A percentile compares a stretch with the other conserved stretches of the same genome.
Evolutionary conservation across 1,140 invertebrate genomes (phyloP).

Genomic region (Phocides pigmalion): DNA sequence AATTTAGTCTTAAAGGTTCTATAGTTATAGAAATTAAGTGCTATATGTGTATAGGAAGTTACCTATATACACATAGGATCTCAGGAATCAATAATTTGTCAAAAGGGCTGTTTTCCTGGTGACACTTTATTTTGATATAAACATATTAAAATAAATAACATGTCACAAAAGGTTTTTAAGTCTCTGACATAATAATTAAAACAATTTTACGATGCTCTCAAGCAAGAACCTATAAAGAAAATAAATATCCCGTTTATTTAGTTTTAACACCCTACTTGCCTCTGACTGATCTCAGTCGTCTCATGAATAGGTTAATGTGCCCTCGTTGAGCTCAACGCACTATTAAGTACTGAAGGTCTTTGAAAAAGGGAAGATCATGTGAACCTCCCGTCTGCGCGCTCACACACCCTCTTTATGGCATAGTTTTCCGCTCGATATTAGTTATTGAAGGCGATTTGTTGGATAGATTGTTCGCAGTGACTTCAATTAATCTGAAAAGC

Average conservation of each 20-base stretch:
- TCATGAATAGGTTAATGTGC: slow-evolving; percentile 28
- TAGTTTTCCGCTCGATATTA: background rate
- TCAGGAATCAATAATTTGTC: too few species aligned
- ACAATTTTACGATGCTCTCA: background rate
- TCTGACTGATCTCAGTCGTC: slow-evolving; percentile 12
- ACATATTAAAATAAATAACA: too few species aligned
- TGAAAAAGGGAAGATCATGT: slow-evolving; percentile 16
- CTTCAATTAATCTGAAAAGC: too few species aligned
- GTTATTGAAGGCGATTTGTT: background rate
- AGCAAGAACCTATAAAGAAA: background rate
- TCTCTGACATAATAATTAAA: too few species aligned
- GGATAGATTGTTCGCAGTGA: too few species aligned
- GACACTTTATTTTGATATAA: too few species aligned
- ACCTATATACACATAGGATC: too few species aligned
- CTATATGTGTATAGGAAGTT: too few species aligned
- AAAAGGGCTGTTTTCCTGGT: too few species aligned
- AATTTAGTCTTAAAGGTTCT: too few species aligned
- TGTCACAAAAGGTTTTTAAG: too few species aligned
- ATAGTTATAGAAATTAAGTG: too few species aligned
- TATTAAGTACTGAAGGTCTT: slow-evolving; percentile 24
- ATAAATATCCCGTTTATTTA: background rate
- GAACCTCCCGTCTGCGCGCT: slow-evolving; percentile 3
- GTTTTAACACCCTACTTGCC: background rate
- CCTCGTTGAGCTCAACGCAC: slow-evolving; percentile 24
- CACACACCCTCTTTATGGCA: background rate